phyloP scores from a whole-genome alignment of 2,888 invertebrate genomes.

The Pammene aurita region DNA sequence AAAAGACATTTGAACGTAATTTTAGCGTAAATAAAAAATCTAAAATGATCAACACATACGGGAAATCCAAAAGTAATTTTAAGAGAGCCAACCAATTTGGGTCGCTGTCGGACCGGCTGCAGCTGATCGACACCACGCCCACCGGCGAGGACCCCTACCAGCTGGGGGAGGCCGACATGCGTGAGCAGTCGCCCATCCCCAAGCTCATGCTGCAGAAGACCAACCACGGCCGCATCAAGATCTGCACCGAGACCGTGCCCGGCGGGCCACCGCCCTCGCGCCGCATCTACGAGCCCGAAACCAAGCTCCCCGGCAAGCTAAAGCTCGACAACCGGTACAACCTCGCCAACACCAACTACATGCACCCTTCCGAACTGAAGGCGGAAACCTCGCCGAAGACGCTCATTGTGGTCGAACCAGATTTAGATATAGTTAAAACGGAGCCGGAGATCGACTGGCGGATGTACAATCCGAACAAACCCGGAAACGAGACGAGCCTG shows the following conservation, averaged over 20 bases:
- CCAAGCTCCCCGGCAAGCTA: constrained; percentile 49
- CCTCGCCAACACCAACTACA: constrained; percentile 52
- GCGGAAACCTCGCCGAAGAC: constrained; percentile 52
- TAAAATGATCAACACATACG: constrained; percentile 70
- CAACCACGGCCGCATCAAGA: constrained; percentile 64
- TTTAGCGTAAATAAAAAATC: constrained; percentile 68
- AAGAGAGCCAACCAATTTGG: constrained; percentile 64
- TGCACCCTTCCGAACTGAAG: constrained; percentile 52
- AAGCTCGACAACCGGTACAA: constrained; percentile 53
- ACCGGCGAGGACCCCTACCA: constrained; percentile 78
- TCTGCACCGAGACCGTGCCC: constrained; percentile 55
- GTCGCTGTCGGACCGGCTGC: constrained; percentile 69
- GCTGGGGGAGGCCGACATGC: constrained; percentile 74
- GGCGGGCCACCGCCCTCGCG: constrained; percentile 49
- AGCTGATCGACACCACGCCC: constrained; percentile 74
- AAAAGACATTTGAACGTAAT: constrained; percentile 53
- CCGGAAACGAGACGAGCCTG: constrained; percentile 59
- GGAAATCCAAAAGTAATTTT: constrained; percentile 57
- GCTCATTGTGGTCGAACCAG: constrained; percentile 57
- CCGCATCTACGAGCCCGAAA: constrained; percentile 61
- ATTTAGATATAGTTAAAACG: constrained; percentile 62
- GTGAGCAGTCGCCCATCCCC: constrained; percentile 78
- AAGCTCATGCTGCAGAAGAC: constrained; percentile 74
- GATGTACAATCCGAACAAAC: constrained; percentile 53
- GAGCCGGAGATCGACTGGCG: constrained; percentile 66